Evolutionary conservation across 1,140 invertebrate species (phyloP), one percentile per base, ranked within the genome.

Genomic region (Drosophila serrata): DNA sequence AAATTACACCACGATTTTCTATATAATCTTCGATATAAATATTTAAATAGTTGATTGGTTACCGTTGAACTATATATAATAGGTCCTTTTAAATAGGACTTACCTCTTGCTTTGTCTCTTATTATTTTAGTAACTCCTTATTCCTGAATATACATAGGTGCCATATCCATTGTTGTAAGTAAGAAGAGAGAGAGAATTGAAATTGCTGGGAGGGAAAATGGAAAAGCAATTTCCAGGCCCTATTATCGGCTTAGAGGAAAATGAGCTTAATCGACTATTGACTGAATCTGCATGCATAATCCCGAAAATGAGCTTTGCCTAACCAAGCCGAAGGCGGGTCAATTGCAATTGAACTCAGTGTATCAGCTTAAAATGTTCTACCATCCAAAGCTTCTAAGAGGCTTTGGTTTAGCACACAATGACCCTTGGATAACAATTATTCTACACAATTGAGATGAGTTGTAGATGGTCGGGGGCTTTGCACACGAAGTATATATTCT

Each of bases 271-370:
- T 11, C 22, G 12, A 11, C 24, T 59, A 40, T 40, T 35, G 61
- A 67, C 61, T 29, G 15, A 42, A 42, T 65, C 45, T 63, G 59
- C 45, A 27, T 68, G 37, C 42, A 46, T 46, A 46, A 57, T 69
- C 49, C 65, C 6, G 17, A 27, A 70, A 72, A 70, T 70, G 27
- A 58, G 68, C 64, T 72, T 58, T 60, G 40, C 29, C 37, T 19
- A 24, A 6, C 22, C 46, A 35, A 43, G 37, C n/a, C 60, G 35
- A 68, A 27, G 22, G 45, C 43, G 42, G 65, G 29, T 58, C 65
- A 70, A 70, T 72, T 70, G 69, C 51, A 67, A 68, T 67, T 65
- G 46, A 67, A 69, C 65, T 37, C 46, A 67, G 19, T 69, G 65
- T 27, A 69, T 17, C 62, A 35, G 69, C 69, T 59, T 72, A 72